Conservation (phyloP, 2,797 vertebrate species). For the Zenarchopterus dispar region DNA sequence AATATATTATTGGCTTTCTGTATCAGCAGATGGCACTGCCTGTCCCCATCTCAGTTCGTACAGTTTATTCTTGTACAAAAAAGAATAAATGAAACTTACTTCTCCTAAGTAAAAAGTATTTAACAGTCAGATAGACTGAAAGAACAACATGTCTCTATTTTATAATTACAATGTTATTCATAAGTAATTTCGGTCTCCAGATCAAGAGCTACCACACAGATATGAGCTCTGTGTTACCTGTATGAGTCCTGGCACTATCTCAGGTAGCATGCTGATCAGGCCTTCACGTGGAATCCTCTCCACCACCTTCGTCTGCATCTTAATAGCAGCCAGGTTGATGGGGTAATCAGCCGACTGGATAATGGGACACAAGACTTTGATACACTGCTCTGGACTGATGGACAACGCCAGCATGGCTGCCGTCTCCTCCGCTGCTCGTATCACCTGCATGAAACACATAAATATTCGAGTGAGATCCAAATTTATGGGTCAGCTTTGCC, state of each 20-base stretch:
- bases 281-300: slow-evolving; percentile 91
- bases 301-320: slow-evolving; percentile 97
- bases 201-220: not conserved
- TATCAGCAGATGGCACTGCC: no score
- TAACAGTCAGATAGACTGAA: no score
- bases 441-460: slow-evolving; percentile 81
- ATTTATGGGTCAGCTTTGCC: not conserved
- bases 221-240: slow-evolving; percentile 81
- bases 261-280: slow-evolving; percentile 88
- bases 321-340: slow-evolving; percentile 96
- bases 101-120: no score
- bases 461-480: not conserved
- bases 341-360: slow-evolving; percentile 98
- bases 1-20: no score
- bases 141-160: no score
- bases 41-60: no score
- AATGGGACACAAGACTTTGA: slow-evolving; percentile 97
- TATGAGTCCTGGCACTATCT: slow-evolving; percentile 95
- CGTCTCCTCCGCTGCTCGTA: slow-evolving; percentile 94
- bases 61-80: no score
- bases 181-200: no score
- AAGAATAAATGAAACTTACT: no score
- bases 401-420: slow-evolving; percentile 92
- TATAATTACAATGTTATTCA: no score
- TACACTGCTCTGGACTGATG: slow-evolving; percentile 95